Evolutionary conservation across 2,113 vertebrate genomes (phyloP).

Genomic region (Limnothrissa miodon): DNA sequence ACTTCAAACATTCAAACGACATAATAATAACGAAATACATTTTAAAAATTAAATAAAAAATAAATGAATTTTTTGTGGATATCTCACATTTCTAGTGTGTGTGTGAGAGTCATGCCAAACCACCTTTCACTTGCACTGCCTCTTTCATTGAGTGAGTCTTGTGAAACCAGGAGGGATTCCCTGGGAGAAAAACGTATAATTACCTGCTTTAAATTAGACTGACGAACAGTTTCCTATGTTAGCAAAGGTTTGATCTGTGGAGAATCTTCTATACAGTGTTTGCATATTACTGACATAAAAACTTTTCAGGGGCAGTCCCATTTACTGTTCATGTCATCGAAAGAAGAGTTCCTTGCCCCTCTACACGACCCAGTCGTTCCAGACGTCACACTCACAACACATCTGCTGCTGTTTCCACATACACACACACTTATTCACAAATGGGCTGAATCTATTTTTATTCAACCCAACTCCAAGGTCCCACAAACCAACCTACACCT

Average conservation of each 20-base stretch:
- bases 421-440: not conserved
- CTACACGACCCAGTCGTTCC: not conserved
- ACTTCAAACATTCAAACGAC: not conserved
- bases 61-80: too few relatives aligned
- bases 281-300: not conserved
- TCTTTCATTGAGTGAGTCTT: not conserved
- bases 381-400: slow-evolving; percentile 4
- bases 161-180: not conserved
- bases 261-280: not conserved
- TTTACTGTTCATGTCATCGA: not conserved
- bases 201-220: not conserved
- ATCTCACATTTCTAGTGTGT: not conserved
- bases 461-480: not conserved
- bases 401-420: not conserved
- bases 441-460: not conserved
- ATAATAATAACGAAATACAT: too few relatives aligned
- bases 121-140: not conserved
- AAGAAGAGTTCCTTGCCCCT: not conserved
- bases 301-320: not conserved
- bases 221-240: not conserved
- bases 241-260: not conserved
- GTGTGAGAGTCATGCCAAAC: not conserved
- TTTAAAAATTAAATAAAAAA: too few relatives aligned
- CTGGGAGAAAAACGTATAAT: not conserved
- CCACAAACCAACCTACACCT: not conserved